Base-by-base conservation (phyloP, 2,797 vertebrate species). In the Avahi laniger region DNA sequence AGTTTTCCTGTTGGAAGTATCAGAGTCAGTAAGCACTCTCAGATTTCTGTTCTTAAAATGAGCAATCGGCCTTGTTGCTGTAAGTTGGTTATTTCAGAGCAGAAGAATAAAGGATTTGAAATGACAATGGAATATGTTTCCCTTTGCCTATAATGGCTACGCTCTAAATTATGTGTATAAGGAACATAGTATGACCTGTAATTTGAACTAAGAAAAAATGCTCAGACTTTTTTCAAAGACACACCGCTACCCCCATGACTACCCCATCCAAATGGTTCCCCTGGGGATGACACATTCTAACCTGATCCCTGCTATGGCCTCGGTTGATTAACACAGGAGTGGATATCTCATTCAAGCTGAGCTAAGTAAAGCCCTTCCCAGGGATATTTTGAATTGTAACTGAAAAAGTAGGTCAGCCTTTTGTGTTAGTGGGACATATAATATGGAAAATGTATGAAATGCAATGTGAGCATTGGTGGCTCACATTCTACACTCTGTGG, bases 131-230 rank as follows among this genome's bases (percentile, higher is more conserved):
- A 86, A 43, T 57, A 17, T 76, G 4, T 70, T 84, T 84, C 30
- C n/a, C 52, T 91, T 70, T 81, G 24, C 41, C 24, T 80, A 12
- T 84, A 41, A 89, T 7, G 84, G 59, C 46, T 63, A 41, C 18
- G 52, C 38, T 89, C 78, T 48, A 61, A 93, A 43, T 54, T 73
- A 82, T 73, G 26, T 63, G 18, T 73, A 28, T 43, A 48, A 91
- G 30, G 28, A 89, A 78, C 18, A 61, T 43, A 59, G 33, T 46
- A 72, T 38, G 67, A 43, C 4, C 69, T 30, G 1, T 54, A 57
- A 52, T 65, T 93, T 85, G 43, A 94, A 85, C 59, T 85, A 81
- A 93, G 26, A 91, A 41, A 73, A 94, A 69, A 48, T 35, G 38
- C 72, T 79, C 79, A 48, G 73, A 80, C 6, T 65, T 72, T 89